Evolutionary conservation across 2,797 vertebrate genomes (phyloP), one percentile per base, ranked within the genome.

Genomic region (Ispidina lecontei): DNA sequence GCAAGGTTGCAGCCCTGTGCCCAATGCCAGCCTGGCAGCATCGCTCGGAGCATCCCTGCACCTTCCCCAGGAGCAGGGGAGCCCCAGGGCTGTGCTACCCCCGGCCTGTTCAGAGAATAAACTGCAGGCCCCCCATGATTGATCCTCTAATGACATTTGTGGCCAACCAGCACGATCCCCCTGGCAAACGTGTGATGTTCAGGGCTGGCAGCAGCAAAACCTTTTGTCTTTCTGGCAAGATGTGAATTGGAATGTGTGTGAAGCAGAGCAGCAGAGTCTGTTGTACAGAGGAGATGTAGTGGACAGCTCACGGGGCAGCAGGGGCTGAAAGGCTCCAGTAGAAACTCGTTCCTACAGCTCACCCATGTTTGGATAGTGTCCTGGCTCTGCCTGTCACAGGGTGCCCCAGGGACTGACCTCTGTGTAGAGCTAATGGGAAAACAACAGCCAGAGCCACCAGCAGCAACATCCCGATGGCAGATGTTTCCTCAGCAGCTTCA

Each of bases 381-480:
- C 72, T 49, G 43, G 43, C 9, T 56, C 43, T 71, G 43, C 26
- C 14, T 39, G 37, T 39, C 37, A 39, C 46, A 39, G 23, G 23
- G 4, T 4, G 6, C 43, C 52, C 20, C 58, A 17, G 63, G 7
- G 67, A 1, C 39, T 4, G 4, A 29, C 12, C 37, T 49, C 7
- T 3, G 3, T 0, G 6, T 11, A 46, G 46, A 8, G 19, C 52
- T 67, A 33, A 1, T 7, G 13, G 35, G 52, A 58, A 20, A 41
- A 26, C 26, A 43, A 16, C 68, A 58, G 21, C 21, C 31, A 33
- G 64, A 69, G 25, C 5, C 82, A 18, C 4, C n/a, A 28, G 49
- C 3, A 11, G 1, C 25, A 13, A 5, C 3, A 19, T 8, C 31
- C 54, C 8, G 0, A 0, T 5, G 43, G 73, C 33, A 37, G 4